Base-by-base conservation (phyloP, 2,888 invertebrate species). In the Marasmarcha lunaedactyla region DNA sequence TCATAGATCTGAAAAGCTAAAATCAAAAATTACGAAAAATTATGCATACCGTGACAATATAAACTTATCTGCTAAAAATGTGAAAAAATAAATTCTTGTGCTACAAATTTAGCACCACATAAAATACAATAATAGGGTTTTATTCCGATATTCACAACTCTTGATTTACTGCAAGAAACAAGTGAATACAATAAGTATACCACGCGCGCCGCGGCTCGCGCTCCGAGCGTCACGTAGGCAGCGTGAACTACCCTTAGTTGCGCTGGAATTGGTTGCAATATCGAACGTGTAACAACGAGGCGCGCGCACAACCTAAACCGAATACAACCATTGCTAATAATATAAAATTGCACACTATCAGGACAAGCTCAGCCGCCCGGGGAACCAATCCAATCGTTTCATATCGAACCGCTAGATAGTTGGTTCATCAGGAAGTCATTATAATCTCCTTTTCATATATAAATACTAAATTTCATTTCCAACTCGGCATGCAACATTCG, bases 311-410 rank as follows among this genome's bases (percentile, higher is more conserved):
- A 30, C 6, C 30, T 4, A 10, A 48, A 57, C 54, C 51, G n/a
- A 67, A 69, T 71, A 77, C 74, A 72, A 74, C 71, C 67, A 52
- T 63, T 52, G 59, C 59, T 65, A 63, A 64, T 61, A 65, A 51
- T 55, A 63, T 64, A 64, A 70, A 67, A 78, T 78, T 79, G 79
- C 79, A 79, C 78, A 70, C 64, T 63, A 61, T 46, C 55, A 46
- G 44, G 43, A 33, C 46, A 50, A 3, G 30, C n/a, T 11, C 30
- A 7, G 20, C 7, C 20, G 7, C 4, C 3, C 20, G 7, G 20
- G 20, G 7, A n/a, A n/a, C n/a, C n/a, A n/a, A n/a, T n/a, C n/a
- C n/a, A n/a, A n/a, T n/a, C n/a, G n/a, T n/a, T n/a, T n/a, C n/a
- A n/a, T n/a, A n/a, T n/a, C n/a, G n/a, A n/a, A n/a, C n/a, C n/a